Evolutionary conservation across 2,113 vertebrate genomes (phyloP).

Genomic region (Oryzias celebensis): DNA sequence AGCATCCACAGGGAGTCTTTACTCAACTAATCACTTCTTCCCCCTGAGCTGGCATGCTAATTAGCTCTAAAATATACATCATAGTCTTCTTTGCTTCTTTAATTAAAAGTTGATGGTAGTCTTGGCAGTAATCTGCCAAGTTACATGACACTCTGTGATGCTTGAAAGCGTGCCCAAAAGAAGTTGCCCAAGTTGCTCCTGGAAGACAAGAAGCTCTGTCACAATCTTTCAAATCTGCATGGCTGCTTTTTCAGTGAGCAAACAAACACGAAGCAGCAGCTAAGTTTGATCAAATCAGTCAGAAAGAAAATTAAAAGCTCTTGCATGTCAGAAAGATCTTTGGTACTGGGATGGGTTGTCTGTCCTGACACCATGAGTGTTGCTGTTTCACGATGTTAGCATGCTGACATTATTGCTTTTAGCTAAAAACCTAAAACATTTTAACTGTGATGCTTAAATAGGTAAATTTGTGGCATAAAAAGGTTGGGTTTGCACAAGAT

Average conservation of each 20-base stretch:
- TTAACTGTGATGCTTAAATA: too few relatives aligned
- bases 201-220: slow-evolving; percentile 8
- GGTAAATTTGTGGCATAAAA: too few relatives aligned
- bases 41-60: slow-evolving; percentile 55
- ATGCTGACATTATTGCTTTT: too few relatives aligned
- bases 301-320: slow-evolving; percentile 29
- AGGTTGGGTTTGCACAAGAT: too few relatives aligned
- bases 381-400: too few relatives aligned
- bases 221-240: slow-evolving; percentile 15
- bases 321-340: slow-evolving; percentile 36
- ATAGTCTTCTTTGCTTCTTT: slow-evolving; percentile 52
- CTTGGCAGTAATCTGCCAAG: slow-evolving; percentile 42
- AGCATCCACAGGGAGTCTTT: slow-evolving; percentile 59
- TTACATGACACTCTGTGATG: slow-evolving; percentile 26
- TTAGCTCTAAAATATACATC: slow-evolving; percentile 71
- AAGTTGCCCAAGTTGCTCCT: slow-evolving; percentile 12
- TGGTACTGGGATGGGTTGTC: slow-evolving; percentile 25
- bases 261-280: slow-evolving; percentile 24
- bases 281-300: slow-evolving; percentile 33
- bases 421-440: too few relatives aligned
- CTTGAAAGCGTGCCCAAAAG: slow-evolving; percentile 26
- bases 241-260: slow-evolving; percentile 34
- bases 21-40: slow-evolving; percentile 65
- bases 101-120: slow-evolving; percentile 67
- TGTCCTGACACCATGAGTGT: too few relatives aligned